These are phyloP conservation scores for Geodia barretti DNA, from an alignment of 37 sponge, comb jelly and placozoan species.

Conservation along the genomic window DNA sequence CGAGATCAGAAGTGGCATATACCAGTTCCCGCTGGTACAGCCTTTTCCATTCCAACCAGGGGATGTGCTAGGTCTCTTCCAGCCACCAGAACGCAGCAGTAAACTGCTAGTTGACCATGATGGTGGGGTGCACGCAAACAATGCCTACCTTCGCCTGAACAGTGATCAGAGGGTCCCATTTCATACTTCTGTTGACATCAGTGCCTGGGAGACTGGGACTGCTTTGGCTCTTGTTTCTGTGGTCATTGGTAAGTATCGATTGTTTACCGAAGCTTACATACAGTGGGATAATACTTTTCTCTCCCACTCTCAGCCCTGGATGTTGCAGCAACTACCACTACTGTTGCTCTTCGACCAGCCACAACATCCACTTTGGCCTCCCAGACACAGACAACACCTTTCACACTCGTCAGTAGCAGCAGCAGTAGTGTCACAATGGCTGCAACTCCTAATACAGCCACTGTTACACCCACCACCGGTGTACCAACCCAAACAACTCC, in stretches of 20 bases:
- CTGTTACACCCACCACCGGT: not conserved
- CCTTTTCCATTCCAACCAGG: not conserved
- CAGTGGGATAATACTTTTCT: not conserved
- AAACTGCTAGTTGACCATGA: not conserved
- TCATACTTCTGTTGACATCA: not conserved
- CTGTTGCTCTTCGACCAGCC: not conserved
- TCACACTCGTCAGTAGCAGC: too few species aligned
- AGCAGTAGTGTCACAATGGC: too few species aligned
- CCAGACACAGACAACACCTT: too few species aligned
- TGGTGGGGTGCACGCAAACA: not conserved
- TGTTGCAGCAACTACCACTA: not conserved
- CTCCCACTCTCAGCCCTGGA: not conserved
- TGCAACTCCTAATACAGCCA: not conserved
- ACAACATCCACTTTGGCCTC: too few species aligned
- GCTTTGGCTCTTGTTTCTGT: not conserved
- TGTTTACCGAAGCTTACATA: not conserved
- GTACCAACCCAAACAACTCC: too few species aligned
- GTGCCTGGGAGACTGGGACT: not conserved
- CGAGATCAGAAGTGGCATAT: not conserved
- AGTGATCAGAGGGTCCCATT: not conserved
- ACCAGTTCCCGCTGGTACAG: not conserved
- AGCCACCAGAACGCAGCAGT: constrained; percentile 3
- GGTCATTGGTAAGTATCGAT: not conserved
- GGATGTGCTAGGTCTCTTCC: not conserved
- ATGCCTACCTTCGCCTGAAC: not conserved